Evolutionary conservation across 2,797 vertebrate species (phyloP).

Genomic region (Heterohyrax brucei): DNA sequence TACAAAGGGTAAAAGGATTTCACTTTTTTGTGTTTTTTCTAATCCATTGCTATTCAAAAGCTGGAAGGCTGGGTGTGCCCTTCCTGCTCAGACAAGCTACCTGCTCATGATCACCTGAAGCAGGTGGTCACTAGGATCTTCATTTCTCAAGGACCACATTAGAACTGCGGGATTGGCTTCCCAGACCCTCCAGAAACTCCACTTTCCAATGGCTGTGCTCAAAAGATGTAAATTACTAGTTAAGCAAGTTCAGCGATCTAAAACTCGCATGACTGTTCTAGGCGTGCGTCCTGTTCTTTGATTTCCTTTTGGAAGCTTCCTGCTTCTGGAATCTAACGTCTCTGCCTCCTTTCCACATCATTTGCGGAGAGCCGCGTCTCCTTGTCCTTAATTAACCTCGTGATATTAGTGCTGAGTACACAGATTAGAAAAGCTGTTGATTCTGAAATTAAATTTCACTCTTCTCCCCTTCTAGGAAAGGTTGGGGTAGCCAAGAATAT

Average conservation of each 20-base stretch:
- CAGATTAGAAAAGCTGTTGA: conserved; percentile 55
- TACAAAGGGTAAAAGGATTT: background rate
- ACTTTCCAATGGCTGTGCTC: background rate
- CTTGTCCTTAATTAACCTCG: conserved; percentile 76
- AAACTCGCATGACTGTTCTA: background rate
- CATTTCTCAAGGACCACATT: fast-evolving
- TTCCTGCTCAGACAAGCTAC: background rate
- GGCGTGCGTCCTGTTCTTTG: background rate
- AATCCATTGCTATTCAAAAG: background rate
- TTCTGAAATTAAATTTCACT: conserved; percentile 65
- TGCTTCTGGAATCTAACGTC: conserved; percentile 17
- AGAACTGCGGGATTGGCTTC: background rate
- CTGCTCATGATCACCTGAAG: background rate
- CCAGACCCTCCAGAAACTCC: background rate
- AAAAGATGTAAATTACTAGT: background rate
- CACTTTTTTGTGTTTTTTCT: background rate
- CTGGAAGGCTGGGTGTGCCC: background rate
- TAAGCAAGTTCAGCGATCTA: conserved; percentile 21
- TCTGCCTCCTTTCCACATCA: background rate
- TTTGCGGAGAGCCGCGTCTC: background rate
- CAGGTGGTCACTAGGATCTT: background rate
- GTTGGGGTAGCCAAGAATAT: conserved; percentile 73
- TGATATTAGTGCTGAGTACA: background rate
- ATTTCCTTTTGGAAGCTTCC: conserved; percentile 60
- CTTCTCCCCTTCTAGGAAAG: conserved; percentile 76